These are phyloP conservation scores for Antheraea mylitta DNA, from an alignment of 1,140 invertebrate genomes.

Conservation along the genomic window DNA sequence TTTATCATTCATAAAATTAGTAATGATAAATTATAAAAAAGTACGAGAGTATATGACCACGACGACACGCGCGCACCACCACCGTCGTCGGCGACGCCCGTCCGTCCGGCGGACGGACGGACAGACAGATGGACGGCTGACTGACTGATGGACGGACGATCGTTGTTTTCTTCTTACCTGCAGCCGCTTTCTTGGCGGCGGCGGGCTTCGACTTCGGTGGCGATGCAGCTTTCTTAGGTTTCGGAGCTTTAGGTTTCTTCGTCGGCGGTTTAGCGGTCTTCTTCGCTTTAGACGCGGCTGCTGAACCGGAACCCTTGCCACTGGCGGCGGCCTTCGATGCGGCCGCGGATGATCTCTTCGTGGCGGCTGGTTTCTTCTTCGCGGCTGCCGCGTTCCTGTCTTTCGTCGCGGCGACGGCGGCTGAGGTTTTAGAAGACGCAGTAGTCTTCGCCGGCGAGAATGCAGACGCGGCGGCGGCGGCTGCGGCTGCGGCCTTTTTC, in stretches of 20 bases:
- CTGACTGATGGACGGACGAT: too few species aligned
- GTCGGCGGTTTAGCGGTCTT: conserved; percentile 49
- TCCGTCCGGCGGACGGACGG: too few species aligned
- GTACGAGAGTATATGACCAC: too few species aligned
- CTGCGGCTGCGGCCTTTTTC: conserved; percentile 15
- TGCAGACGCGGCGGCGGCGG: conserved; percentile 7
- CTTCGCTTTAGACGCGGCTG: conserved; percentile 39
- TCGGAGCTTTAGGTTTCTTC: conserved; percentile 53
- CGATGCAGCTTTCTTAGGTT: conserved; percentile 46
- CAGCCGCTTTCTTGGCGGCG: conserved; percentile 33
- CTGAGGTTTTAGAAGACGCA: conserved; percentile 22
- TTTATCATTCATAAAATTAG: too few species aligned
- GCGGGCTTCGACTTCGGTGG: conserved; percentile 43
- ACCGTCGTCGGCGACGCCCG: too few species aligned
- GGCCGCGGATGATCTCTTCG: conserved; percentile 18
- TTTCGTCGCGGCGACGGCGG: conserved; percentile 21
- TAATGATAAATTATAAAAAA: too few species aligned
- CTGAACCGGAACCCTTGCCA: too few species aligned
- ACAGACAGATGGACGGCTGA: too few species aligned
- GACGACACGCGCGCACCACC: too few species aligned
- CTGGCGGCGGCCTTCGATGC: conserved; percentile 29
- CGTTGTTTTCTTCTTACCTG: too few species aligned
- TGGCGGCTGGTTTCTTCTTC: conserved; percentile 27
- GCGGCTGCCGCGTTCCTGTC: conserved; percentile 27
- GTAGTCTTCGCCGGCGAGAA: conserved; percentile 7